These are phyloP conservation scores for Thera obeliscata DNA, from an alignment of 2,888 invertebrate species.

Conservation along the genomic window DNA sequence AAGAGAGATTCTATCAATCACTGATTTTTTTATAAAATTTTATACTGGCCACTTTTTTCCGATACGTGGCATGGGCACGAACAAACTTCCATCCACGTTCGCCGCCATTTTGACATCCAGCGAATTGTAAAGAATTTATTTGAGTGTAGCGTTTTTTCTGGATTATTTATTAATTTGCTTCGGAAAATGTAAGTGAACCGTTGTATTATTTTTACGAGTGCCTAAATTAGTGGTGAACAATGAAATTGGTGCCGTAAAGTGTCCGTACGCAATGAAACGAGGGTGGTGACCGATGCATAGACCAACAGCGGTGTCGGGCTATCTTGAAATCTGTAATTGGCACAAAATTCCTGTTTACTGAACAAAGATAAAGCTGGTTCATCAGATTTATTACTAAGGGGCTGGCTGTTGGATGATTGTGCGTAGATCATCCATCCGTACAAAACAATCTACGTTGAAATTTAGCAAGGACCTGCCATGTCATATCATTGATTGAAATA, in stretches of 20 bases:
- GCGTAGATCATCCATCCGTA: slow-evolving; percentile 22
- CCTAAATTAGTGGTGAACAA: slow-evolving; percentile 5
- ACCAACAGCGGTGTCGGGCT: slow-evolving; percentile 84
- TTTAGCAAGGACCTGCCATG: slow-evolving; percentile 76
- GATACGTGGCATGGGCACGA: slow-evolving; percentile 93
- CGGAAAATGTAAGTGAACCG: slow-evolving; percentile 79
- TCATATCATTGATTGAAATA: slow-evolving; percentile 82
- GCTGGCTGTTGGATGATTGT: slow-evolving; percentile 2
- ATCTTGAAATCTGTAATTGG: slow-evolving; percentile 54
- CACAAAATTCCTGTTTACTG: slow-evolving; percentile 21
- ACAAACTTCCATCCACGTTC: slow-evolving; percentile 88
- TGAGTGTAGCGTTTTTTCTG: slow-evolving; percentile 88
- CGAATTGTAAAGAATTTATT: slow-evolving; percentile 88
- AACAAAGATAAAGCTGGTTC: slow-evolving; percentile 23
- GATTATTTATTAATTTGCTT: slow-evolving; percentile 82
- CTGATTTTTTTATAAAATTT: neutral
- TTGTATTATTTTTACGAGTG: slow-evolving; percentile 13
- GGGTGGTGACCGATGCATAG: slow-evolving; percentile 82
- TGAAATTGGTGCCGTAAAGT: slow-evolving; percentile 34
- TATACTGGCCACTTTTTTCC: slow-evolving; percentile 81
- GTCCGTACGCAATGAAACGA: slow-evolving; percentile 51
- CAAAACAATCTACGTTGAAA: slow-evolving; percentile 50
- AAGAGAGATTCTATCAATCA: no score
- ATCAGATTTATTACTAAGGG: slow-evolving; percentile 3
- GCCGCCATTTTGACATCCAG: slow-evolving; percentile 93